These are phyloP conservation scores for Scaeva pyrastri DNA, from an alignment of 2,888 invertebrate species.

Conservation along the genomic window DNA sequence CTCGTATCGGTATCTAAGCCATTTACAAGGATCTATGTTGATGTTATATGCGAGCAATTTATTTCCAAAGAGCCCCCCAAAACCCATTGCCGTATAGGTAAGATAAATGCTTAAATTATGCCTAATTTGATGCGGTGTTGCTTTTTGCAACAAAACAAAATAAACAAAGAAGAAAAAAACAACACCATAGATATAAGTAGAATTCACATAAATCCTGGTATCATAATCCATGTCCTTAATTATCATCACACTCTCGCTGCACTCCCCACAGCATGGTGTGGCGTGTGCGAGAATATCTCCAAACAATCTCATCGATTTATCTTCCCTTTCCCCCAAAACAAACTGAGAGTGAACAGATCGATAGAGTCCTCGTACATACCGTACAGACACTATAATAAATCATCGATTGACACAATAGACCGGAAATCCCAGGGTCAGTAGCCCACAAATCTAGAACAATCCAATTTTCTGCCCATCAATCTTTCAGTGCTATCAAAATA, in stretches of 20 bases:
- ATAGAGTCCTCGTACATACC: not conserved
- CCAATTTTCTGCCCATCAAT: slow-evolving; percentile 73
- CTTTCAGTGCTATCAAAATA: slow-evolving; percentile 49
- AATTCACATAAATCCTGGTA: slow-evolving; percentile 28
- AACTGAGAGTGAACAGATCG: not conserved
- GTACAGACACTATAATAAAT: slow-evolving; percentile 48
- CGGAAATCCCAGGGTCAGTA: slow-evolving; percentile 58
- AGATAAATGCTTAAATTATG: slow-evolving; percentile 37
- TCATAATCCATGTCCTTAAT: slow-evolving; percentile 40
- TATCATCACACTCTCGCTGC: slow-evolving; percentile 8
- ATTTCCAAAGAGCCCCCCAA: slow-evolving; percentile 18
- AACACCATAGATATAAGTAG: not conserved
- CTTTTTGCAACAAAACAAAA: not conserved
- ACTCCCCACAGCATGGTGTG: no score
- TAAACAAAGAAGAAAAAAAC: not conserved
- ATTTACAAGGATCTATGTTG: slow-evolving; percentile 43
- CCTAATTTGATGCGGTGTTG: slow-evolving; percentile 33
- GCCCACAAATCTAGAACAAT: slow-evolving; percentile 67
- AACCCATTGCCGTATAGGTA: slow-evolving; percentile 14
- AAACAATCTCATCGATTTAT: not conserved
- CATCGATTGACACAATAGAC: slow-evolving; percentile 60
- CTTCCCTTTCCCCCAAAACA: not conserved
- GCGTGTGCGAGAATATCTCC: no score
- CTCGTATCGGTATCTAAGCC: slow-evolving; percentile 4
- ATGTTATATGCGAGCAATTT: slow-evolving; percentile 23